Evolutionary conservation across 1,140 invertebrate genomes (phyloP), one percentile per base, ranked within the genome.

Genomic region (Leptinotarsa texana): DNA sequence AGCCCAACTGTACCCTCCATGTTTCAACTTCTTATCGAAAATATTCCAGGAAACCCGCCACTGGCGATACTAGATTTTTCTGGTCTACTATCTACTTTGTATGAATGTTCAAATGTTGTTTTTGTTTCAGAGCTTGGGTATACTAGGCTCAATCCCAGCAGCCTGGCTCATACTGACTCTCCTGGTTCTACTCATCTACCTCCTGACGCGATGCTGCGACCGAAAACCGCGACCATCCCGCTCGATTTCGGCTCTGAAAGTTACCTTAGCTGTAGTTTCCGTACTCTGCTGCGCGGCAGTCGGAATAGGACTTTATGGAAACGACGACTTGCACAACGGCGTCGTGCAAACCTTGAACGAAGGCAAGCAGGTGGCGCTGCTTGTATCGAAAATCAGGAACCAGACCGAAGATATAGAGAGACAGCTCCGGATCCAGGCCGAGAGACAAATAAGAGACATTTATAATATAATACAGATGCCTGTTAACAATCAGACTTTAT

Each of bases 141-240:
- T 98, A 80, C 87, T 97, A 78, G 95, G 93, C 21, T 96, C 95
- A 18, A 90, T 96, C 77, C 96, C 96, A 11, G 95, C 96, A 70
- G 93, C 93, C 13, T 93, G 95, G 91, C 89, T 97, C 78, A 96
- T 97, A 79, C 86, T 97, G 18, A 96, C 96, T 11, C 88, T 98
- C 75, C 88, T 97, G 76, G 90, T 96, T 61, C 89, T 96, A 76
- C 89, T 97, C 79, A 93, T 96, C 78, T 98, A 97, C 87, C 89
- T 98, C 79, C 91, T 97, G 85, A 96, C 95, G 77, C 90, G 96
- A 87, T 98, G 96, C 87, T 98, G 96, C 88, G 96, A 97, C 87
- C 89, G 94, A 80, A 95, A 95, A 84, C 93, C 94, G 73, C 91
- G 95, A 63, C 92, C 94, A 73, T 92, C 93, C 70, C 91, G 92